phyloP scores from a whole-genome alignment of 1,140 invertebrate genomes.

The Micrasema minimum region DNA sequence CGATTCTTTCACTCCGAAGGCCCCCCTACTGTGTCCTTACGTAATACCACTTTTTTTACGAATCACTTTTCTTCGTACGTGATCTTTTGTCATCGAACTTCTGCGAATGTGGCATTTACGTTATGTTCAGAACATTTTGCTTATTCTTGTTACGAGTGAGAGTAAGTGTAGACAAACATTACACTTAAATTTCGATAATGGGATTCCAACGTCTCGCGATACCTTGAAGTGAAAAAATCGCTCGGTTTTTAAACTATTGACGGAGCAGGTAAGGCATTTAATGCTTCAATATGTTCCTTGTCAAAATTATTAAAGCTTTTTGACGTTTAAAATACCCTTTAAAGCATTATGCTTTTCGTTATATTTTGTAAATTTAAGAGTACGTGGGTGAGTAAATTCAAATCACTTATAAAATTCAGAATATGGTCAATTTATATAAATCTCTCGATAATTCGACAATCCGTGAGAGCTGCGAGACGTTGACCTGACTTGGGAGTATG shows the following conservation, averaged over 20 bases:
- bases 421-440: no score
- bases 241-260: slow-evolving; percentile 6
- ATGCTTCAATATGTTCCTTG: no score
- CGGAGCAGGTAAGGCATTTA: neutral
- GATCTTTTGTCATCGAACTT: slow-evolving; percentile 43
- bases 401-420: no score
- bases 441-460: no score
- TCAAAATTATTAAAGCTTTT: no score
- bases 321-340: no score
- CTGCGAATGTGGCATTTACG: slow-evolving; percentile 19
- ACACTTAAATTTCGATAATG: slow-evolving; percentile 23
- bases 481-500: no score
- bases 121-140: neutral
- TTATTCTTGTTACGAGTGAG: slow-evolving; percentile 3
- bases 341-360: no score
- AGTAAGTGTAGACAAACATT: slow-evolving; percentile 11
- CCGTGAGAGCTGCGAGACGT: no score
- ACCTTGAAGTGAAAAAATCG: slow-evolving; percentile 2
- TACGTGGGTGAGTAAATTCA: no score
- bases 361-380: no score
- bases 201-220: slow-evolving; percentile 9
- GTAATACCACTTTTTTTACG: slow-evolving; percentile 39
- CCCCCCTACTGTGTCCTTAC: slow-evolving; percentile 27
- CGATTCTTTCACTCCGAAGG: slow-evolving; percentile 9
- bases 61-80: slow-evolving; percentile 43